Percentiles rank a stretch among this genome's conserved stretches.
These are phyloP conservation scores for Boulengeromyrus knoepffleri DNA, from an alignment of 2,113 vertebrate genomes.

Conservation along the genomic window DNA sequence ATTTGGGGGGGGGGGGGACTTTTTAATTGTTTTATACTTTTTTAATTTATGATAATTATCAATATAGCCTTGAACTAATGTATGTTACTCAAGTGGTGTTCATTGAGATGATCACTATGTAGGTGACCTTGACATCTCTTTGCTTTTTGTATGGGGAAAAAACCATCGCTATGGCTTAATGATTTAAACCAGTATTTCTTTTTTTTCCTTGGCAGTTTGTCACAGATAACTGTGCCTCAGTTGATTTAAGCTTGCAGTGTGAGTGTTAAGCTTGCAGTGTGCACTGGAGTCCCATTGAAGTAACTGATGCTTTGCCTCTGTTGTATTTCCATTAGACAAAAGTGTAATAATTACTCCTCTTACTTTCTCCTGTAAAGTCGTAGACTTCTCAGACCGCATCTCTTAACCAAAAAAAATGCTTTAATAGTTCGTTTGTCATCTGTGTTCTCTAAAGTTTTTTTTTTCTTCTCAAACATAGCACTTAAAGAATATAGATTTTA, in stretches of 20 bases:
- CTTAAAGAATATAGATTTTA: conserved; percentile 9
- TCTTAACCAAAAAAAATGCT: neutral
- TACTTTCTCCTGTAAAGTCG: neutral
- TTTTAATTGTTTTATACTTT: conserved; percentile 53
- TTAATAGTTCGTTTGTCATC: neutral
- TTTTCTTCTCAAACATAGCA: neutral
- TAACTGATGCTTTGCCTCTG: neutral
- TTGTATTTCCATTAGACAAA: neutral
- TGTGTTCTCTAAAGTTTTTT: conserved; percentile 1
- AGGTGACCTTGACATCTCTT: neutral
- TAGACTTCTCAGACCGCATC: neutral
- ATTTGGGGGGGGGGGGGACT: conserved; percentile 29
- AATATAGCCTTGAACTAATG: conserved; percentile 36
- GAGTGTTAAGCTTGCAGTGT: neutral
- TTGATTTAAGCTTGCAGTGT: conserved; percentile 5
- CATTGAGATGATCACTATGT: conserved; percentile 35
- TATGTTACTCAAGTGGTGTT: conserved; percentile 41
- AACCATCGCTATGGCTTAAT: neutral
- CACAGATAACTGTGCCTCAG: neutral
- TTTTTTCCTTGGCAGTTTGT: neutral
- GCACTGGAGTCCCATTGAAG: neutral
- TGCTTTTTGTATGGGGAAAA: neutral
- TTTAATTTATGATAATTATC: conserved; percentile 53
- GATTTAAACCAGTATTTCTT: neutral
- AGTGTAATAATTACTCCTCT: neutral